Conservation (phyloP, 1,140 invertebrate genomes). For the Eupristina koningsbergeri region DNA sequence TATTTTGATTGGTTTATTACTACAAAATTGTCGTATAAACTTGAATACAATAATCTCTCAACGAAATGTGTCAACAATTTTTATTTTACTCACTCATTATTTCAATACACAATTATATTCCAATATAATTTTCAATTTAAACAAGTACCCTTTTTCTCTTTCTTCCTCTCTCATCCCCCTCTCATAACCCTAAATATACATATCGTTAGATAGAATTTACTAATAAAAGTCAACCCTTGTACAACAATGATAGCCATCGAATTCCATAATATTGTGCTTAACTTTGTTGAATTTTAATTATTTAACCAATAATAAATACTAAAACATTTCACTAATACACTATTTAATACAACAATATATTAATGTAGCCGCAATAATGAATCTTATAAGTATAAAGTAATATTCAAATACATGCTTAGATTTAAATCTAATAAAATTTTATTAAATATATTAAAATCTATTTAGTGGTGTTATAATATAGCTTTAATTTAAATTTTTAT, state of each 20-base stretch:
- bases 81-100: slow-evolving; percentile 49
- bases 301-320: neutral
- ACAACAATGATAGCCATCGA: neutral
- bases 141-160: neutral
- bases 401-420: too few relatives aligned
- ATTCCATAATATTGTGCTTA: slow-evolving; percentile 33
- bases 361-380: slow-evolving; percentile 22
- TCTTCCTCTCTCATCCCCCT: neutral
- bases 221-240: neutral
- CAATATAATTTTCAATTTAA: slow-evolving; percentile 24
- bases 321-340: neutral
- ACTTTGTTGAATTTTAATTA: slow-evolving; percentile 7
- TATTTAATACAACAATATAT: neutral
- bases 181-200: neutral
- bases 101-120: slow-evolving; percentile 35
- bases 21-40: too few relatives aligned
- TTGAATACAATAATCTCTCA: too few relatives aligned
- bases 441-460: too few relatives aligned
- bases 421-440: neutral
- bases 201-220: neutral
- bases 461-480: too few relatives aligned
- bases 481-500: neutral
- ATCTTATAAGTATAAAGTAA: neutral
- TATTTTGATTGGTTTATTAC: too few relatives aligned
- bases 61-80: slow-evolving; percentile 58